Percentiles rank a stretch among this genome's conserved stretches.
Conservation (phyloP, 2,888 invertebrate species). For the Eilema griseolum region DNA sequence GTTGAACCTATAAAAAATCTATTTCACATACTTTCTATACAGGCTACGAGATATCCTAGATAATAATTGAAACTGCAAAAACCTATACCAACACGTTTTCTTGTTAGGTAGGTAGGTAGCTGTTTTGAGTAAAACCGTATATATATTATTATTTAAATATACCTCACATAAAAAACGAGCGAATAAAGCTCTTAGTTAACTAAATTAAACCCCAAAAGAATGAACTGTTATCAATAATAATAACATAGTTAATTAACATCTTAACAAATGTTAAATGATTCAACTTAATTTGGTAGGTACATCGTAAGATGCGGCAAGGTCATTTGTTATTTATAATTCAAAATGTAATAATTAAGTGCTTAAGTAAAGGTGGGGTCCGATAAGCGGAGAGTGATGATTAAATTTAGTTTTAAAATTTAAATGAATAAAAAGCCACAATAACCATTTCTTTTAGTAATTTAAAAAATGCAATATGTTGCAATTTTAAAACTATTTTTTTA, state of each 20-base stretch:
- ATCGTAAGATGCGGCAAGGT: background rate
- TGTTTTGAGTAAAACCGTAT: no score
- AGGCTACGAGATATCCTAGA: no score
- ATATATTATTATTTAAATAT: no score
- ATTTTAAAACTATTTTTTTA: no score
- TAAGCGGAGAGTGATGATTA: background rate
- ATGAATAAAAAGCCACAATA: no score
- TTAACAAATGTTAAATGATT: conserved; percentile 9
- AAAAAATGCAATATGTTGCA: no score
- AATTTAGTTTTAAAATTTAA: background rate
- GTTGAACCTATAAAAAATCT: no score
- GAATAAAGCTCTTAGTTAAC: conserved; percentile 7
- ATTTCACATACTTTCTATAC: no score
- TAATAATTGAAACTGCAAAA: no score
- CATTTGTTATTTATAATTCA: background rate
- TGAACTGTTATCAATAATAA: conserved; percentile 6
- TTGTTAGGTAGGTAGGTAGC: no score
- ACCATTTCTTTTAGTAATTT: no score
- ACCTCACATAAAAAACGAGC: background rate
- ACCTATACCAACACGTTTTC: no score
- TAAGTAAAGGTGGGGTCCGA: background rate
- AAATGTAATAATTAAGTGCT: conserved; percentile 1
- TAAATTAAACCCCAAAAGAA: conserved; percentile 8
- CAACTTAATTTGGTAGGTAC: background rate
- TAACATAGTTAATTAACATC: conserved; percentile 9